phyloP scores from a whole-genome alignment of 92 coral and sea anemone species.

The Montipora capitata region DNA sequence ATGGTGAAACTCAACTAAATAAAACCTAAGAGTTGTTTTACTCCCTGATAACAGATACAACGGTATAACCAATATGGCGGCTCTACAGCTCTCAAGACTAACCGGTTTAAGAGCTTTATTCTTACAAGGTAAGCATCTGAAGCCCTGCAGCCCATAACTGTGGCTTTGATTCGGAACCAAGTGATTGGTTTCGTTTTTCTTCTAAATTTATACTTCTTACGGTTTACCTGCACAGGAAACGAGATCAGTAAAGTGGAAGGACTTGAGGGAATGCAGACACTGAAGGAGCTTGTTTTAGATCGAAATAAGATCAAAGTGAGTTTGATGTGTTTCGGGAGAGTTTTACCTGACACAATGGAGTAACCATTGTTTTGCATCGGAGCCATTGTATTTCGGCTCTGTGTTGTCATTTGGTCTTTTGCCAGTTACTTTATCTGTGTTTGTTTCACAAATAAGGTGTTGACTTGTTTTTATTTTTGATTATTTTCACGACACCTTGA shows the following conservation, averaged over 20 bases:
- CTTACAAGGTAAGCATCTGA: slow-evolving; percentile 81
- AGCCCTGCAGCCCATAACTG: too few relatives aligned
- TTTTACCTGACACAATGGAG: not conserved
- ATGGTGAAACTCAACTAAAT: too few relatives aligned
- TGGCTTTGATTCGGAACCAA: not conserved
- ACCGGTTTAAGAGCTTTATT: slow-evolving; percentile 93
- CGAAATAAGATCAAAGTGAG: slow-evolving; percentile 93
- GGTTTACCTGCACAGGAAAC: slow-evolving; percentile 72
- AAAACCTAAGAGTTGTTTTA: not conserved
- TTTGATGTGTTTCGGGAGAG: not conserved
- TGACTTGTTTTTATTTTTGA: too few relatives aligned
- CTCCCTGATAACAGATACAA: slow-evolving; percentile 81
- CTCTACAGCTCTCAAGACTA: slow-evolving; percentile 88
- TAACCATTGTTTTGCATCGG: too few relatives aligned
- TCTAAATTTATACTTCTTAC: not conserved
- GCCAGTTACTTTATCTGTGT: too few relatives aligned
- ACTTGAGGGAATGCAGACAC: slow-evolving; percentile 85
- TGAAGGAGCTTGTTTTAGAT: slow-evolving; percentile 95
- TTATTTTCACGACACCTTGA: too few relatives aligned
- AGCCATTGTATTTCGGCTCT: too few relatives aligned
- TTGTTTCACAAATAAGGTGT: too few relatives aligned
- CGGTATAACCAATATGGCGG: slow-evolving; percentile 85
- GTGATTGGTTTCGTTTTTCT: too few relatives aligned
- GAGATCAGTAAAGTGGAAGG: slow-evolving; percentile 96
- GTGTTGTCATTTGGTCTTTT: too few relatives aligned